These are phyloP conservation scores for Zaprionus bogoriensis DNA, from an alignment of 2,888 invertebrate genomes.

Conservation along the genomic window DNA sequence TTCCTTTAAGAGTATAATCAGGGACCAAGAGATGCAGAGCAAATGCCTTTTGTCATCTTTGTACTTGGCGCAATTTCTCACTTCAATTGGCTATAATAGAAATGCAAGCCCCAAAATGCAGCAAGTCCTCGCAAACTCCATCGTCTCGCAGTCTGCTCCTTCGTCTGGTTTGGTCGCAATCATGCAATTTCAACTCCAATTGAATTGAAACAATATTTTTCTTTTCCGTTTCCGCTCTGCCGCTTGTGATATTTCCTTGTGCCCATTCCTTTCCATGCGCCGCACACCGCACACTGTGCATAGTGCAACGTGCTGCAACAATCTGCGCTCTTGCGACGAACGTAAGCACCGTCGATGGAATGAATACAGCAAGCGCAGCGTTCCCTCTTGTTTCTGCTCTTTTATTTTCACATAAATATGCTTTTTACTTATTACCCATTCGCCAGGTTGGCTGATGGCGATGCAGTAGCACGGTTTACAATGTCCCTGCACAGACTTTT, in stretches of 20 bases:
- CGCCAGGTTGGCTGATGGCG: slow-evolving; percentile 12
- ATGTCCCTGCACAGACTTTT: slow-evolving; percentile 18
- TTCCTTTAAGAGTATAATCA: too few relatives aligned
- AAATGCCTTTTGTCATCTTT: not conserved
- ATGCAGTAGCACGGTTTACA: slow-evolving; percentile 28
- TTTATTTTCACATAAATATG: not conserved
- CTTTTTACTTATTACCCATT: slow-evolving; percentile 29
- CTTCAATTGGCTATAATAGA: not conserved
- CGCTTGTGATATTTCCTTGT: slow-evolving; percentile 53
- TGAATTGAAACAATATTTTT: slow-evolving; percentile 81
- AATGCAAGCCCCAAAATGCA: not conserved
- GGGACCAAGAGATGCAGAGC: not conserved
- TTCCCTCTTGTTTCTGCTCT: slow-evolving; percentile 12
- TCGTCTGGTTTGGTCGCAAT: slow-evolving; percentile 62
- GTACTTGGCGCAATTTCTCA: slow-evolving; percentile 12
- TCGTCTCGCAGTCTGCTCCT: slow-evolving; percentile 6
- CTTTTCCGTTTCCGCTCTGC: slow-evolving; percentile 71
- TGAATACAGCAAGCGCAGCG: slow-evolving; percentile 32
- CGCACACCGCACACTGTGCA: not conserved
- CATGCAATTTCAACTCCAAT: slow-evolving; percentile 78
- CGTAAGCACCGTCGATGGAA: slow-evolving; percentile 27
- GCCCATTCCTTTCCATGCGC: not conserved
- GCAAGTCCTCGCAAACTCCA: not conserved
- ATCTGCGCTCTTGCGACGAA: slow-evolving; percentile 38
- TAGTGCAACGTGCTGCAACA: slow-evolving; percentile 1